Evolutionary conservation across 1,140 invertebrate species (phyloP), one percentile per base, ranked within the genome.

Genomic region (Gyrodactylus bullatarudis): DNA sequence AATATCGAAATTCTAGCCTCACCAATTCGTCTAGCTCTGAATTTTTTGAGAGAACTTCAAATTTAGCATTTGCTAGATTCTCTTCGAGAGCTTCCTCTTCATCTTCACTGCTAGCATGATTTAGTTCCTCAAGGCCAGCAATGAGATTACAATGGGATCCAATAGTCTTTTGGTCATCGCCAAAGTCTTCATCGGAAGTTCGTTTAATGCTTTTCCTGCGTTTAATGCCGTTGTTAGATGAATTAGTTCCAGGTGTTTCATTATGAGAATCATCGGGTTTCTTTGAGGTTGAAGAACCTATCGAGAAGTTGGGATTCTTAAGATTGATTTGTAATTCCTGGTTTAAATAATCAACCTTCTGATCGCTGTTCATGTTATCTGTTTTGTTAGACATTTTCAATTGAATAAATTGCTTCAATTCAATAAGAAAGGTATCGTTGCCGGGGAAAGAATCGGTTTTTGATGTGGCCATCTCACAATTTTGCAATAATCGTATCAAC

Each of bases 21-120:
- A 90, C 88, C 84, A 93, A 84, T 76, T 87, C 87, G 84, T 93
- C 89, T 74, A 92, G 87, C 84, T 93, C 89, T 8, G 87, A 86
- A 82, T 92, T 88, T 79, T 91, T 88, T 75, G 87, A 86, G 73
- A 91, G 84, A 80, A 92, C 21, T 20, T 27, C 21, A 26, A 72
- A 69, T 23, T 72, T 20, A 34, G 71, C 68, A n/a, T 73, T 70
- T 23, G 24, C 26, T 8, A 74, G 21, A 20, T 71, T 0, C 25
- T 22, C 68, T 54, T 72, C 27, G 21, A 68, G 26, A 72, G 21
- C 68, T 20, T 68, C 8, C 20, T 72, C 0, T 26, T 20, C 20
- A 26, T 26, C 68, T 74, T 74, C 8, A 72, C 69, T 26, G 71
- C 68, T 1, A 75, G 2, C 34, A 75, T 73, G 26, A 68, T 69